Evolutionary conservation across 2,888 invertebrate species (phyloP).

Genomic region (Lasioglossum marginatum): DNA sequence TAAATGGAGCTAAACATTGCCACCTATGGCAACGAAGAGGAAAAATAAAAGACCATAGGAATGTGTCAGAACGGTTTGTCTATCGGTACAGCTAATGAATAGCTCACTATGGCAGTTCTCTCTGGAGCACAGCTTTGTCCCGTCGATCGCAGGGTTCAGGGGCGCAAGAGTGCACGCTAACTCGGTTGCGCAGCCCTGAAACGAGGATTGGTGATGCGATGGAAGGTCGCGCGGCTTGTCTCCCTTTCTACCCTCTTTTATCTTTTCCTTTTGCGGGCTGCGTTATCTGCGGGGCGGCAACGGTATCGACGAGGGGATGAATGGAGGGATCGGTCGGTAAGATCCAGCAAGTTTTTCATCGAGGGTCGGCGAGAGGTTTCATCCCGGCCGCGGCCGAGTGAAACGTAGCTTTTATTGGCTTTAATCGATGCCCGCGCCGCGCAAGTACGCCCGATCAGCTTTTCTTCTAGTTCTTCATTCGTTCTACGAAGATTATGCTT

Average conservation of each 20-base stretch:
- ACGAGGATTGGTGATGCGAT: background rate
- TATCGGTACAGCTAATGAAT: background rate
- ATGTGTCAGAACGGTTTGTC: background rate
- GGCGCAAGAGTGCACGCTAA: slow-evolving; percentile 24
- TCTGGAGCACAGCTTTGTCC: slow-evolving; percentile 17
- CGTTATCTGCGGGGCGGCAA: slow-evolving; percentile 2
- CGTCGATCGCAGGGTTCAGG: background rate
- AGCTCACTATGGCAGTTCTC: background rate
- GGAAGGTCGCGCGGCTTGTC: background rate
- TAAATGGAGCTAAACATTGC: too few species aligned
- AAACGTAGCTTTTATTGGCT: slow-evolving; percentile 42
- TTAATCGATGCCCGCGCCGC: slow-evolving; percentile 30
- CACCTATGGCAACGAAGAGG: too few species aligned
- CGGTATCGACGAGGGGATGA: slow-evolving; percentile 19
- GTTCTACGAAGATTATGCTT: background rate
- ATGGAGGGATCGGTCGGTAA: slow-evolving; percentile 12
- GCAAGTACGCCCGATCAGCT: background rate
- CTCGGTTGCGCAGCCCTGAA: slow-evolving; percentile 22
- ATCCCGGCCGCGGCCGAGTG: slow-evolving; percentile 11
- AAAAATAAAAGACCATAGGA: background rate
- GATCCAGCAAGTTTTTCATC: slow-evolving; percentile 17
- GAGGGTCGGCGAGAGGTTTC: slow-evolving; percentile 14
- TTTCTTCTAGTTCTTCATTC: background rate
- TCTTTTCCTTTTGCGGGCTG: slow-evolving; percentile 17
- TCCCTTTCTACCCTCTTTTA: slow-evolving; percentile 16